phyloP scores from a whole-genome alignment of 2,888 invertebrate species.

The Sarcophaga rosellei region DNA sequence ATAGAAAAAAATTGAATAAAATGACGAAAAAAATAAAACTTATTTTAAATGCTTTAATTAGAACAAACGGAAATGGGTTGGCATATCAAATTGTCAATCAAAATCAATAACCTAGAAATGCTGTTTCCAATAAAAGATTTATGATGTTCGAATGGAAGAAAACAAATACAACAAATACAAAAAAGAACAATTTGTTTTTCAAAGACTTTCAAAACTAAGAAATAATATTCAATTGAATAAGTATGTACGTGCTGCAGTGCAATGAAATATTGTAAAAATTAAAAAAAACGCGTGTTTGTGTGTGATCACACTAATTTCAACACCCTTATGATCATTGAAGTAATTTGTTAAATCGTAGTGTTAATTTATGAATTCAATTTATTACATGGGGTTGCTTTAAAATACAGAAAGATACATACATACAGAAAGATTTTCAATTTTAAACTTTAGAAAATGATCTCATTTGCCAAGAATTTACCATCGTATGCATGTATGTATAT shows the following conservation, averaged over 20 bases:
- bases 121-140: constrained; percentile 14
- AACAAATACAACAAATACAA: neutral
- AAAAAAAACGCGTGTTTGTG: too few species aligned
- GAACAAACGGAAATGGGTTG: constrained; percentile 51
- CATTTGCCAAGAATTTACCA: neutral
- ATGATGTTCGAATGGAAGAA: neutral
- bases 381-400: constrained; percentile 21
- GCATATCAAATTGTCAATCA: constrained; percentile 55
- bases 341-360: constrained; percentile 44
- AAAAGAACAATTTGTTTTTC: constrained; percentile 6
- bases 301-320: neutral
- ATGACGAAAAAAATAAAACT: neutral
- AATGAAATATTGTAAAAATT: too few species aligned
- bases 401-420: too few species aligned
- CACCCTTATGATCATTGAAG: neutral
- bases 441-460: constrained; percentile 5
- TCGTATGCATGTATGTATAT: neutral
- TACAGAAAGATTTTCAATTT: too few species aligned
- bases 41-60: constrained; percentile 29
- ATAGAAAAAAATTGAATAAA: neutral
- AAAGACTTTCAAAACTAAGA: neutral
- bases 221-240: too few species aligned
- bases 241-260: too few species aligned
- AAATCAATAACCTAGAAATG: constrained; percentile 43
- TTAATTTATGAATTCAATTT: constrained; percentile 57